These are phyloP conservation scores for Tragopan temminckii DNA, from an alignment of 2,797 vertebrate genomes.

Conservation along the genomic window DNA sequence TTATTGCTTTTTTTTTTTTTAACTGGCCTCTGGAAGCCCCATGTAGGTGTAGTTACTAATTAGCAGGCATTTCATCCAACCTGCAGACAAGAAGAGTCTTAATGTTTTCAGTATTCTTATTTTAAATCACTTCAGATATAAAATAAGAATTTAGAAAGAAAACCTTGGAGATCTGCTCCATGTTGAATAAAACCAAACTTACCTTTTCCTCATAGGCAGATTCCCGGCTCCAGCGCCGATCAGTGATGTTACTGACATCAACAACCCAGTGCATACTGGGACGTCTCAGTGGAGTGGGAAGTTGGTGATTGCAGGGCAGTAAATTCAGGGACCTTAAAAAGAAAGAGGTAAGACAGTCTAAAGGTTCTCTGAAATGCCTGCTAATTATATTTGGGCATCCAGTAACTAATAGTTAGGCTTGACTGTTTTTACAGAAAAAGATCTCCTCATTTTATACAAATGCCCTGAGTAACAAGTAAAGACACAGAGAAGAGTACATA, in stretches of 20 bases:
- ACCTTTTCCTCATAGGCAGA: conserved; percentile 88
- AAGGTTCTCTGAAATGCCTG: conserved; percentile 87
- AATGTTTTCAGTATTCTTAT: conserved; percentile 84
- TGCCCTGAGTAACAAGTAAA: conserved; percentile 1
- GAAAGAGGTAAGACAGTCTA: conserved; percentile 88
- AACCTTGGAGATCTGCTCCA: conserved; percentile 86
- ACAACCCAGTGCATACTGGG: conserved; percentile 84
- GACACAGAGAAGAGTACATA: neutral
- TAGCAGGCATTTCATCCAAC: conserved; percentile 86
- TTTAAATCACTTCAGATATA: conserved; percentile 82
- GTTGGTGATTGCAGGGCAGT: conserved; percentile 87
- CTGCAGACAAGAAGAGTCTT: conserved; percentile 78
- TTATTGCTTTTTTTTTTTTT: neutral
- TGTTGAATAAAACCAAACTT: conserved; percentile 86
- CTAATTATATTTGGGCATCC: conserved; percentile 82
- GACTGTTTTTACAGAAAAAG: conserved; percentile 52
- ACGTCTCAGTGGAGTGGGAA: conserved; percentile 86
- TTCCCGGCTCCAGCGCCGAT: conserved; percentile 83
- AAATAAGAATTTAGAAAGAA: conserved; percentile 83
- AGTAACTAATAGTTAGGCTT: conserved; percentile 77
- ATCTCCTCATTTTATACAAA: conserved; percentile 6
- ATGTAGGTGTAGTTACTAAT: conserved; percentile 71
- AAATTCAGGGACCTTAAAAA: conserved; percentile 86
- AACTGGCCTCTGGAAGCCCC: conserved; percentile 77
- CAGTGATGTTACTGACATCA: conserved; percentile 85